These are phyloP conservation scores for Percopsis omiscomaycus DNA, from an alignment of 2,797 vertebrate genomes.

Conservation along the genomic window DNA sequence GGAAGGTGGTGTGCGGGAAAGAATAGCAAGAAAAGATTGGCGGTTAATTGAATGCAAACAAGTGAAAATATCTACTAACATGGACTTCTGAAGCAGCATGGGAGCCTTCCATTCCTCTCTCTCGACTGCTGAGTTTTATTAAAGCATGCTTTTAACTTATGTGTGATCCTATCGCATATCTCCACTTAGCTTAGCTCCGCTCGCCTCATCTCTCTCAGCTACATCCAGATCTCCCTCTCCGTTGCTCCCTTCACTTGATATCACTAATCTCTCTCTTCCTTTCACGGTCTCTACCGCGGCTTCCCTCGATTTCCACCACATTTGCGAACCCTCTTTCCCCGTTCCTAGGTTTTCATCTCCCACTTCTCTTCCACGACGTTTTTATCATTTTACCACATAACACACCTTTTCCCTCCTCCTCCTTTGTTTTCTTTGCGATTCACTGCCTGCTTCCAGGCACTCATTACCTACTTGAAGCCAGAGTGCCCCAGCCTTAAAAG, in stretches of 20 bases:
- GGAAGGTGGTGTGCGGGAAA: slow-evolving; percentile 25
- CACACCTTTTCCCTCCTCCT: slow-evolving; percentile 44
- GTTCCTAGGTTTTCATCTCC: background rate
- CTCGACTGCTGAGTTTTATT: slow-evolving; percentile 64
- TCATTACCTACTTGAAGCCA: slow-evolving; percentile 74
- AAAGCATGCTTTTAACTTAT: slow-evolving; percentile 74
- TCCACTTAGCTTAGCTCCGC: slow-evolving; percentile 51
- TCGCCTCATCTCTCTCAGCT: background rate
- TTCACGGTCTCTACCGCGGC: slow-evolving; percentile 23
- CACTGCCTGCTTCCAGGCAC: slow-evolving; percentile 68
- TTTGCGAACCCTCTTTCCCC: background rate
- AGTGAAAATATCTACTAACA: slow-evolving; percentile 24
- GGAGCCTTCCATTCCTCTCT: slow-evolving; percentile 38
- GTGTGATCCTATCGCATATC: slow-evolving; percentile 64
- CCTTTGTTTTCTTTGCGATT: slow-evolving; percentile 53
- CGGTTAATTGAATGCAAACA: slow-evolving; percentile 15
- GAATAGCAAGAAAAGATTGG: slow-evolving; percentile 21
- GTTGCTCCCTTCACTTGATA: slow-evolving; percentile 56
- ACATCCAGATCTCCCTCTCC: slow-evolving; percentile 24
- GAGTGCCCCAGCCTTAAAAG: slow-evolving; percentile 70
- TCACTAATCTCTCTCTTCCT: slow-evolving; percentile 64
- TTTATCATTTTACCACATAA: background rate
- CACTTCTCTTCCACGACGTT: background rate
- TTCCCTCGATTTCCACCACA: background rate
- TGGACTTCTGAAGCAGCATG: slow-evolving; percentile 53